phyloP scores from a whole-genome alignment of 2,113 vertebrate species.

The Coregonus clupeaformis region DNA sequence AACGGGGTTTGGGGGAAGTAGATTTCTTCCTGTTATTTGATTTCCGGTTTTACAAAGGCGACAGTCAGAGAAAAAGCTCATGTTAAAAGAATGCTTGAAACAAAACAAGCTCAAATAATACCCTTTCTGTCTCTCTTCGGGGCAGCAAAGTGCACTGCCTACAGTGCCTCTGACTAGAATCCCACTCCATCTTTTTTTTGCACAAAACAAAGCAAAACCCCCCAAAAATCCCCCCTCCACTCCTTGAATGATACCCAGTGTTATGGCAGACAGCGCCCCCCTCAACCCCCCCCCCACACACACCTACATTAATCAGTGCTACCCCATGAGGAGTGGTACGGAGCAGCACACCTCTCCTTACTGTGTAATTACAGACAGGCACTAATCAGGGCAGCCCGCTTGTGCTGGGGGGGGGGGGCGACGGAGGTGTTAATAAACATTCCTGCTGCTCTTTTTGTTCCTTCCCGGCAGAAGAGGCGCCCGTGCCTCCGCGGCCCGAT shows the following conservation, averaged over 20 bases:
- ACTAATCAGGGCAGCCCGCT: slow-evolving; percentile 79
- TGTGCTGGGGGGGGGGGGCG: slow-evolving; percentile 61
- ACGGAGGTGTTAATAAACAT: slow-evolving; percentile 79
- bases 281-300: background rate
- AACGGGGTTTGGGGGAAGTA: slow-evolving; percentile 39
- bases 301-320: background rate
- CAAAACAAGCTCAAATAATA: slow-evolving; percentile 72
- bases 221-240: slow-evolving; percentile 53
- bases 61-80: slow-evolving; percentile 63
- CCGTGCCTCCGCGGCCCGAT: no score
- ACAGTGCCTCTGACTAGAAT: no score
- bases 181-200: background rate
- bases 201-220: no score
- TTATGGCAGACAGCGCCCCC: slow-evolving; percentile 17
- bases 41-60: slow-evolving; percentile 71
- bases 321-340: no score
- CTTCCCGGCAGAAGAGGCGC: slow-evolving; percentile 63
- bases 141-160: slow-evolving; percentile 69
- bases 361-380: slow-evolving; percentile 78
- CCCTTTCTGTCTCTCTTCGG: slow-evolving; percentile 51
- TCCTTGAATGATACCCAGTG: slow-evolving; percentile 70
- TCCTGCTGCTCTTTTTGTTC: slow-evolving; percentile 73
- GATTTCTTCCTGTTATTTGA: slow-evolving; percentile 69
- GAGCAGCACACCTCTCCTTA: slow-evolving; percentile 62
- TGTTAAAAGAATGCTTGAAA: slow-evolving; percentile 70